A percentile compares a stretch with the other conserved stretches of the same genome.
Evolutionary conservation across 2,888 invertebrate species (phyloP).

Genomic region (Merodon equestris): DNA sequence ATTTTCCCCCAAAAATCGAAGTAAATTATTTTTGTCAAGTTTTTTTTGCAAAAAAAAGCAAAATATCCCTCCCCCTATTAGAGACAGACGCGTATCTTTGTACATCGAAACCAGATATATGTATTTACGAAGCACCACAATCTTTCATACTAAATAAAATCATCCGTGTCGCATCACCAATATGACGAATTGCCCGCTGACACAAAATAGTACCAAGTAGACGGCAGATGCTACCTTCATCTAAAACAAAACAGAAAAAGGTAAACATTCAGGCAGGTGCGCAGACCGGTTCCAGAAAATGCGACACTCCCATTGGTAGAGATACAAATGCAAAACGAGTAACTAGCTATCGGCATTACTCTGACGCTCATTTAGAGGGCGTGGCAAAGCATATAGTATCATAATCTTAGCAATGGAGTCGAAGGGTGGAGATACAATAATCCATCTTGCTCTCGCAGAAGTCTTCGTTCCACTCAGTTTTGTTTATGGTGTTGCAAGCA

Average conservation of each 20-base stretch:
- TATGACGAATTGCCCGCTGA: too few species aligned
- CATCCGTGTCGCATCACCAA: too few species aligned
- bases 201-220: neutral
- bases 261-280: conserved; percentile 48
- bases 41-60: too few species aligned
- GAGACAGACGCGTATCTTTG: too few species aligned
- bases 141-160: too few species aligned
- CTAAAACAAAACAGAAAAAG: neutral
- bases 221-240: conserved; percentile 18
- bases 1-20: too few species aligned
- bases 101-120: too few species aligned
- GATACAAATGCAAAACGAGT: conserved; percentile 2
- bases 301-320: conserved; percentile 37
- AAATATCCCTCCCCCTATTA: too few species aligned
- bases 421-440: conserved; percentile 27
- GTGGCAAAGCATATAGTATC: conserved; percentile 21
- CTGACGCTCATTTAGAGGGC: conserved; percentile 14
- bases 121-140: too few species aligned
- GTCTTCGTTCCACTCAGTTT: neutral
- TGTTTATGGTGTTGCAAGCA: neutral
- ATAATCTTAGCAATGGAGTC: conserved; percentile 51
- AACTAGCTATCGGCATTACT: conserved; percentile 5
- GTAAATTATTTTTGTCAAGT: too few species aligned
- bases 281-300: conserved; percentile 42
- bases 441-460: conserved; percentile 18